These are phyloP conservation scores for Addax nasomaculatus DNA, from an alignment of 2,113 vertebrate genomes.

Conservation along the genomic window DNA sequence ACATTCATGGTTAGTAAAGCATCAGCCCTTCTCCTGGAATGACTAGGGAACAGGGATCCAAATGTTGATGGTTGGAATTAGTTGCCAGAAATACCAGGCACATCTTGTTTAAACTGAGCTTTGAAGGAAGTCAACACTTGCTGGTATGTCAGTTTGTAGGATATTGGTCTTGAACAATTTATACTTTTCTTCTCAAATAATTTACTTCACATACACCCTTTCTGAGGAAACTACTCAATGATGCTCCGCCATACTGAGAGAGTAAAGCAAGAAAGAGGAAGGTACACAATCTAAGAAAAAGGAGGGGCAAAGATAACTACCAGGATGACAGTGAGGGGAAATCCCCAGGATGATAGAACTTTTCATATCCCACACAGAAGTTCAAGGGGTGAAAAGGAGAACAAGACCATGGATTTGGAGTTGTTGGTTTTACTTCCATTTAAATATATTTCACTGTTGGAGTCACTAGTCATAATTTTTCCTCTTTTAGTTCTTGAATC, in stretches of 20 bases:
- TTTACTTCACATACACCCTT: background rate
- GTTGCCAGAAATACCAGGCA: background rate
- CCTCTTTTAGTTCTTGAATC: slow-evolving; percentile 17
- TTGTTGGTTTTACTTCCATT: slow-evolving; percentile 45
- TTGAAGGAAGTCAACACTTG: background rate
- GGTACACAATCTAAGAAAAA: background rate
- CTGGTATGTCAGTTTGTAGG: background rate
- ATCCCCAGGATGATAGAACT: background rate
- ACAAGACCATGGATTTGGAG: background rate
- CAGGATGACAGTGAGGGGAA: background rate
- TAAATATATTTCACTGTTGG: slow-evolving; percentile 38
- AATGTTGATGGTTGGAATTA: background rate
- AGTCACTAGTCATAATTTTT: background rate
- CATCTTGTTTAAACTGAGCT: background rate
- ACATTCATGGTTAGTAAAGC: background rate
- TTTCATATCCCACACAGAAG: background rate
- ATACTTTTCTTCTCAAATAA: background rate
- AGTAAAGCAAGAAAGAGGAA: background rate
- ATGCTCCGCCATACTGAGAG: background rate
- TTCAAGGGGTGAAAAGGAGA: slow-evolving; percentile 23
- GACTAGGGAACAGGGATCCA: background rate
- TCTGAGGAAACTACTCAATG: background rate
- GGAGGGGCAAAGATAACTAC: background rate
- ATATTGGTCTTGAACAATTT: background rate
- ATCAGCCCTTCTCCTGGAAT: background rate